Evolutionary conservation across 2,113 vertebrate species (phyloP).

Genomic region (Rhombomys opimus): DNA sequence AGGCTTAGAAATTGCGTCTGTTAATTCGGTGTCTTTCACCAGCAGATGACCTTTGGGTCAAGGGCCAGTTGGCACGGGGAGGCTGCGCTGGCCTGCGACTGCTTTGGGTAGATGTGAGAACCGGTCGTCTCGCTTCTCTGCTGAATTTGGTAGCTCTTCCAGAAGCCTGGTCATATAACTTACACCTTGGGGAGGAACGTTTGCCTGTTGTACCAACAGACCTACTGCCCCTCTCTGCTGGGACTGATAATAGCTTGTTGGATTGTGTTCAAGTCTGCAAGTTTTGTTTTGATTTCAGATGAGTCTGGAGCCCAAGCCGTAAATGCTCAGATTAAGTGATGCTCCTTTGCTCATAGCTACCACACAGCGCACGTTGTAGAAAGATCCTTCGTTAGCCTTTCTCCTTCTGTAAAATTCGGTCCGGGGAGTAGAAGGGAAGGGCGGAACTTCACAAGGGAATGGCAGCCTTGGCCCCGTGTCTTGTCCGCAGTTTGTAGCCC

Average conservation of each 20-base stretch:
- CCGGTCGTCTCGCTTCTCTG: background rate
- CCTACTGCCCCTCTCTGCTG: background rate
- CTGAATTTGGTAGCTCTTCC: background rate
- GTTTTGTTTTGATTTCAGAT: background rate
- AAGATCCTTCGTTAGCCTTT: background rate
- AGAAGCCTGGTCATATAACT: constrained; percentile 31
- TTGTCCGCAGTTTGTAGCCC: background rate
- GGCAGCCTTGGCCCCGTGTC: background rate
- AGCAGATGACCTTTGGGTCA: background rate
- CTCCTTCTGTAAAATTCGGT: background rate
- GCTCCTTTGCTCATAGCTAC: constrained; percentile 12
- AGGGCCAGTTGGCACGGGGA: background rate
- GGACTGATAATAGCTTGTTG: constrained; percentile 49
- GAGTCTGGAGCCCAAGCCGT: background rate
- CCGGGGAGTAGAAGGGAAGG: background rate
- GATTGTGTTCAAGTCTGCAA: constrained; percentile 16
- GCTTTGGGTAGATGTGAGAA: background rate
- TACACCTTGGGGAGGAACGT: background rate
- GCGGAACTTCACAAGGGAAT: background rate
- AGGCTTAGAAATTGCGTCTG: background rate
- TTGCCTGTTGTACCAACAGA: constrained; percentile 61
- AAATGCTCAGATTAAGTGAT: constrained; percentile 42
- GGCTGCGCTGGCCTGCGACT: background rate
- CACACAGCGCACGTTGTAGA: background rate
- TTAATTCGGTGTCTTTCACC: background rate